Evolutionary conservation across 2,797 vertebrate species (phyloP).

Genomic region (Anabacerthia variegaticeps): DNA sequence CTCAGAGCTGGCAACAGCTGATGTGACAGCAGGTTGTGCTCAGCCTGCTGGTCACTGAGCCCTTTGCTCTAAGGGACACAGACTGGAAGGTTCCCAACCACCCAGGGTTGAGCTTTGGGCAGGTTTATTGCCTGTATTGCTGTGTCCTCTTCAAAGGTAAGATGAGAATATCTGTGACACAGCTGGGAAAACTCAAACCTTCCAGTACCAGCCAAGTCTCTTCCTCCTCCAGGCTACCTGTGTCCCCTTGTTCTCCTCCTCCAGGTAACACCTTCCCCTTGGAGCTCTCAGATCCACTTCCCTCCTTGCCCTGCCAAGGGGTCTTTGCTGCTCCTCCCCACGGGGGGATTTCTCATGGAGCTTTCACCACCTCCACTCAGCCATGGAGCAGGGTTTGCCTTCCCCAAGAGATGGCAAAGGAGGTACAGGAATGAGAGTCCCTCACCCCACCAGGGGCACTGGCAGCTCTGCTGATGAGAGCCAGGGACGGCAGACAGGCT

Average conservation of each 20-base stretch:
- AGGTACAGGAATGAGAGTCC: neutral
- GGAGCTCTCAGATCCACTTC: neutral
- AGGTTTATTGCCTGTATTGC: neutral
- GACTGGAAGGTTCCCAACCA: neutral
- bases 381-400: neutral
- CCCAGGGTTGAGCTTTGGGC: neutral
- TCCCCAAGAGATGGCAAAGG: neutral
- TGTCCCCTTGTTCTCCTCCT: neutral
- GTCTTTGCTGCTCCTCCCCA: neutral
- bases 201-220: neutral
- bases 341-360: neutral
- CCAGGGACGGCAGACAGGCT: neutral
- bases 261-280: neutral
- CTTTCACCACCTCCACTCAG: neutral
- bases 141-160: neutral
- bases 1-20: neutral
- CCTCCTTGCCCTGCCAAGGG: too few relatives aligned
- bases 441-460: neutral
- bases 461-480: neutral
- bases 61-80: neutral
- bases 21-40: neutral
- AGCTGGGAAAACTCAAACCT: neutral
- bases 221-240: neutral
- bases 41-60: neutral
- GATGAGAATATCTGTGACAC: neutral